phyloP scores from a whole-genome alignment of 2,113 vertebrate species.

The Ploceus nigricollis region DNA sequence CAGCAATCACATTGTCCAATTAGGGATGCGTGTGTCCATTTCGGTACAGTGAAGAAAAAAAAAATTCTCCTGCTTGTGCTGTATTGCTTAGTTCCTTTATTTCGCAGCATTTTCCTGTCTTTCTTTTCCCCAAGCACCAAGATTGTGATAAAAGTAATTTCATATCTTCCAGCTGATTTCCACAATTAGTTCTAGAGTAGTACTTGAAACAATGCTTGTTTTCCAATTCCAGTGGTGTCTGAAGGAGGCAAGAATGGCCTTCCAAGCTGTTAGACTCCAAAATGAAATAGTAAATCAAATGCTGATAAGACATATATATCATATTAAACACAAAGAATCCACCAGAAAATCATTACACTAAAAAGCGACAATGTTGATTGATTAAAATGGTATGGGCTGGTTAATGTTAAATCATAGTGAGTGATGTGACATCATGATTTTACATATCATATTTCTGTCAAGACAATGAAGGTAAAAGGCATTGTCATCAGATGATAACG shows the following conservation, averaged over 20 bases:
- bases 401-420: slow-evolving; percentile 94
- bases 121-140: not conserved
- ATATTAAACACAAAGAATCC: slow-evolving; percentile 84
- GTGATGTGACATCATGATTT: slow-evolving; percentile 96
- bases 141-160: not conserved
- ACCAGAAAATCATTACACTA: slow-evolving; percentile 91
- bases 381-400: slow-evolving; percentile 92
- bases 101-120: not conserved
- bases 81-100: not conserved
- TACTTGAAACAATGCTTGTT: slow-evolving; percentile 70
- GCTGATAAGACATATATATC: slow-evolving; percentile 88
- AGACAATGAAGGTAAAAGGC: slow-evolving; percentile 92
- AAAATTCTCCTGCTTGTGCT: not conserved
- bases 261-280: slow-evolving; percentile 72
- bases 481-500: slow-evolving; percentile 91
- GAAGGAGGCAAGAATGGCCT: slow-evolving; percentile 73
- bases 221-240: slow-evolving; percentile 80
- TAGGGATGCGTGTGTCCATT: not conserved
- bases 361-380: slow-evolving; percentile 93
- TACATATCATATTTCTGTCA: slow-evolving; percentile 97
- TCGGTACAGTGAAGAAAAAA: not conserved
- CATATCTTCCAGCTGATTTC: not conserved
- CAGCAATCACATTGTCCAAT: not conserved
- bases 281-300: slow-evolving; percentile 86
- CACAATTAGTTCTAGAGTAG: slow-evolving; percentile 37